phyloP scores from a whole-genome alignment of 2,113 vertebrate species.

The Bubalus kerabau region DNA sequence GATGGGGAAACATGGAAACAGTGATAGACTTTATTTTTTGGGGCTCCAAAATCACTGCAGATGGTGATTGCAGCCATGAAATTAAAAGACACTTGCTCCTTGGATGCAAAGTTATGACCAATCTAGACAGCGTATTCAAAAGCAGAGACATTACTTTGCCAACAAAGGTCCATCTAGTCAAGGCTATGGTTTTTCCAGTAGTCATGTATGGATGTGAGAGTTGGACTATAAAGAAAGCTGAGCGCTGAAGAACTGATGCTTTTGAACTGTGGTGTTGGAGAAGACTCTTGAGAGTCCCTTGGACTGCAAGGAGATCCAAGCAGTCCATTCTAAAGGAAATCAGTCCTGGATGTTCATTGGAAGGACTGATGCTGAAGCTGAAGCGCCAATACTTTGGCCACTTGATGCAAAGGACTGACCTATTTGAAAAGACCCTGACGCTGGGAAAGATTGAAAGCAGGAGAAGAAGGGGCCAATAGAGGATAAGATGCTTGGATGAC shows the following conservation, averaged over 20 bases:
- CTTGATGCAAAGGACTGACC: not conserved
- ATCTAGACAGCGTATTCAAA: not conserved
- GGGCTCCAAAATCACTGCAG: not conserved
- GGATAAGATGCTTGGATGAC: not conserved
- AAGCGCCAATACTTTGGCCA: not conserved
- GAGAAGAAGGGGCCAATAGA: not conserved
- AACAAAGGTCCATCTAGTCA: not conserved
- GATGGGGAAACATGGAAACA: not conserved
- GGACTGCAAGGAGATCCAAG: not conserved
- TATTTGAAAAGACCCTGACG: not conserved
- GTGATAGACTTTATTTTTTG: accelerated
- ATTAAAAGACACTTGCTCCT: not conserved
- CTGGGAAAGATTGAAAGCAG: not conserved
- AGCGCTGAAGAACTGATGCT: accelerated
- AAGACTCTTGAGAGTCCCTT: not conserved
- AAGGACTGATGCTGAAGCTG: not conserved
- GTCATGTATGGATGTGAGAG: not conserved
- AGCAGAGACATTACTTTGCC: not conserved
- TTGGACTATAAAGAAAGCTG: not conserved
- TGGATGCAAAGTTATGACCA: not conserved
- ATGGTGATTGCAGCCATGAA: not conserved
- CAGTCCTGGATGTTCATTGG: not conserved
- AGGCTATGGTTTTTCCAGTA: not conserved
- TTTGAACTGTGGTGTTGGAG: not conserved
- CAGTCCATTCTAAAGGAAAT: not conserved